These are phyloP conservation scores for Drosophila asahinai DNA, from an alignment of 1,140 invertebrate genomes.

Conservation along the genomic window DNA sequence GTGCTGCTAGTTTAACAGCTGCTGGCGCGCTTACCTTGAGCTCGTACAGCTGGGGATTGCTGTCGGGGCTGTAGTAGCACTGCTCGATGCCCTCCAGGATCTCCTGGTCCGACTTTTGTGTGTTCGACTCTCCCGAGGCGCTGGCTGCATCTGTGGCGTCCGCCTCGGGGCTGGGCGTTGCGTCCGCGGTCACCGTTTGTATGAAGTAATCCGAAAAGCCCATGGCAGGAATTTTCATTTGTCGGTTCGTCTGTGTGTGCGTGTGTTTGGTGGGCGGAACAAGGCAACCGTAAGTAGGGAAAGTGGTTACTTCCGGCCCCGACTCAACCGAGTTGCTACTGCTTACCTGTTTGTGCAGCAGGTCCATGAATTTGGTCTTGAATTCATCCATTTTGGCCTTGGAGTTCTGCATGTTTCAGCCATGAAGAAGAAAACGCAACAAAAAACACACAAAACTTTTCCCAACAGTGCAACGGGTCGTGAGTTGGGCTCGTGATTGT, in stretches of 20 bases:
- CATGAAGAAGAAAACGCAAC: slow-evolving; percentile 59
- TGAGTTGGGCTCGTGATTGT: neutral
- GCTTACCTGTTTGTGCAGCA: slow-evolving; percentile 86
- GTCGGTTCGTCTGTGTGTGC: slow-evolving; percentile 73
- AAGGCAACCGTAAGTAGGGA: neutral
- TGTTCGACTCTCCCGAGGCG: slow-evolving; percentile 18
- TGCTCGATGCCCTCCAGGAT: slow-evolving; percentile 90
- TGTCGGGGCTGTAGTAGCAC: slow-evolving; percentile 87
- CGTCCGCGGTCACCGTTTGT: slow-evolving; percentile 69
- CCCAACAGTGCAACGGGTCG: slow-evolving; percentile 9
- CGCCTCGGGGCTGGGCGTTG: slow-evolving; percentile 34
- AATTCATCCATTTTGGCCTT: slow-evolving; percentile 86
- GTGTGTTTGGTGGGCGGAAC: slow-evolving; percentile 21
- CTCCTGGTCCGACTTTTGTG: slow-evolving; percentile 89
- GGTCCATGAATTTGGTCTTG: slow-evolving; percentile 86
- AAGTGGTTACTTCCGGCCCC: neutral
- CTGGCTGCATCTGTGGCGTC: slow-evolving; percentile 24
- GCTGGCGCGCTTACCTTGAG: slow-evolving; percentile 86
- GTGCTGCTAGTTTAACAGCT: neutral
- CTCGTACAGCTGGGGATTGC: slow-evolving; percentile 90
- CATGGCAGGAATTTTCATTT: slow-evolving; percentile 87
- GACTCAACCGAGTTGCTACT: neutral
- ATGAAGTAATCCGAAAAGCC: slow-evolving; percentile 86
- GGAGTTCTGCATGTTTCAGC: slow-evolving; percentile 78
- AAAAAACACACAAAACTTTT: slow-evolving; percentile 46